Evolutionary conservation across 2,113 vertebrate species (phyloP).

Genomic region (Protobothrops mucrosquamatus): DNA sequence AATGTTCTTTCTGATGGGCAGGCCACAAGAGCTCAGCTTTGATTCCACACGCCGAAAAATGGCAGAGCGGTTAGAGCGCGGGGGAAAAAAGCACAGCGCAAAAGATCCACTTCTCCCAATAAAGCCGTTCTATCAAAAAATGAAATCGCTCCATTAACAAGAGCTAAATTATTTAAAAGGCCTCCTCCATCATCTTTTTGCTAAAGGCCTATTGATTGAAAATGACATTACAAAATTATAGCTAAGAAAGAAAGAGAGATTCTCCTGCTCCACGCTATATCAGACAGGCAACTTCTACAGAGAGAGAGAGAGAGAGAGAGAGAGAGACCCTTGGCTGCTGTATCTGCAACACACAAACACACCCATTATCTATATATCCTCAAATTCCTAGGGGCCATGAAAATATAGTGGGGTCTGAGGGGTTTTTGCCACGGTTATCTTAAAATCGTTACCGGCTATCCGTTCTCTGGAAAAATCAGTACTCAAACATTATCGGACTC

Average conservation of each 20-base stretch:
- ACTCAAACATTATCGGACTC: neutral
- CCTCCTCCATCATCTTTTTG: conserved; percentile 50
- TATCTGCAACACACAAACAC: neutral
- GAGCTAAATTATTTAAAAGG: conserved; percentile 56
- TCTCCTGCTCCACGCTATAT: neutral
- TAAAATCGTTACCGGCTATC: neutral
- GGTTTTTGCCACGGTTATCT: neutral
- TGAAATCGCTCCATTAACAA: conserved; percentile 56
- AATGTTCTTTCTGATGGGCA: no score
- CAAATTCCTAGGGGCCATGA: neutral
- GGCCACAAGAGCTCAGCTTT: neutral
- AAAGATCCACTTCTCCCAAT: conserved; percentile 51
- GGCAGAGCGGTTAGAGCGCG: neutral
- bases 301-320: neutral
- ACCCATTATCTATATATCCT: neutral
- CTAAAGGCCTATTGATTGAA: conserved; percentile 52
- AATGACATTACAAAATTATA: conserved; percentile 45
- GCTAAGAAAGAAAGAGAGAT: conserved; percentile 40
- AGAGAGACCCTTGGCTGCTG: neutral
- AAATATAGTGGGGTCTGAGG: neutral
- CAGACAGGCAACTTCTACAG: neutral
- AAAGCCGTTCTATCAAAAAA: conserved; percentile 33
- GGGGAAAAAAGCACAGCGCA: conserved; percentile 39
- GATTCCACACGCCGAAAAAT: neutral
- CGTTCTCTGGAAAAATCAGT: neutral